Evolutionary conservation across 2,888 invertebrate genomes (phyloP).

Genomic region (Papilio protenor): DNA sequence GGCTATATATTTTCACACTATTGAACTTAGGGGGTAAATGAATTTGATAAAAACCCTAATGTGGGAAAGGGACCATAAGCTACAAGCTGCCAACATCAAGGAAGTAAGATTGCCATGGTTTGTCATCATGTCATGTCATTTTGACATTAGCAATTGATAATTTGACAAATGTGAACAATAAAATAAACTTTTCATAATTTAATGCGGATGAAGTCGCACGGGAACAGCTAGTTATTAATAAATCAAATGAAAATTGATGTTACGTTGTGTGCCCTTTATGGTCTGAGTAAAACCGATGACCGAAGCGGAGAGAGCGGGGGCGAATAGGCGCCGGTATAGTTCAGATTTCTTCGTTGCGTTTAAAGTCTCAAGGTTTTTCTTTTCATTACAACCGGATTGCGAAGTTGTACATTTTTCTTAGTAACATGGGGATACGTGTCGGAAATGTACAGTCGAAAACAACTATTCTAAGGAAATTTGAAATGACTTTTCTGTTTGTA

Average conservation of each 20-base stretch:
- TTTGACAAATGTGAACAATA: no score
- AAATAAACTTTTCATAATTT: no score
- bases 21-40: no score
- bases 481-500: background rate
- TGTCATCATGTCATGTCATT: no score
- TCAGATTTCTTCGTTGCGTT: constrained; percentile 32
- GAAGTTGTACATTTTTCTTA: constrained; percentile 43
- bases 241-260: constrained; percentile 52
- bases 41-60: no score
- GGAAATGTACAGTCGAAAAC: constrained; percentile 6
- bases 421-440: background rate
- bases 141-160: no score
- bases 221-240: constrained; percentile 55
- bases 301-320: constrained; percentile 45
- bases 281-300: constrained; percentile 38
- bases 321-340: constrained; percentile 48
- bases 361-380: constrained; percentile 23
- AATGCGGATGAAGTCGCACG: no score
- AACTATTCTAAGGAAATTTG: constrained; percentile 30
- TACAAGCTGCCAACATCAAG: no score
- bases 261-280: constrained; percentile 46
- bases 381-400: constrained; percentile 36
- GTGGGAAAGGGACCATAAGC: no score
- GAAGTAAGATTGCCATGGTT: no score
- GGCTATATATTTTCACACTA: no score